phyloP scores from a whole-genome alignment of 2,888 invertebrate genomes.

The Pyrocoelia pectoralis region DNA sequence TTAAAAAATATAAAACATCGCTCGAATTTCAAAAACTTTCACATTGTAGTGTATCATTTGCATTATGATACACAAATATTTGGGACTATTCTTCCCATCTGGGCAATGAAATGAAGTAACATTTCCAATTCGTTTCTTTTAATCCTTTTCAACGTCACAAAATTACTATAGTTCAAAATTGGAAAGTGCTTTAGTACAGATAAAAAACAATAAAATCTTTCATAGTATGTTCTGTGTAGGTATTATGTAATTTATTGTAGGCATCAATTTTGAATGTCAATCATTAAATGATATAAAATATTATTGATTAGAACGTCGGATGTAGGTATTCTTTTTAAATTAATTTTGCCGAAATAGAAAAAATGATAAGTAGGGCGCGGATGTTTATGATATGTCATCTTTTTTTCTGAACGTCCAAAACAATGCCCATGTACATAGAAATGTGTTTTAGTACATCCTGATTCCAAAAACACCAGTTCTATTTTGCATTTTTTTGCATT shows the following conservation, averaged over 20 bases:
- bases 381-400: no score
- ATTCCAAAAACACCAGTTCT: no score
- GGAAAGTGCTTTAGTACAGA: neutral
- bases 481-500: no score
- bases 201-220: constrained; percentile 11
- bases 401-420: no score
- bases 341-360: constrained; percentile 9
- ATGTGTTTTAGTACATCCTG: no score
- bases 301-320: constrained; percentile 1
- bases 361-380: no score
- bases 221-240: neutral
- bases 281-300: constrained; percentile 10
- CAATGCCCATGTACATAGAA: no score
- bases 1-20: constrained; percentile 6
- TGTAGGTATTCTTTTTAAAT: neutral
- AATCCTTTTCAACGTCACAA: neutral
- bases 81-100: neutral
- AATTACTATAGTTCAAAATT: neutral
- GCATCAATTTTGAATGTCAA: constrained; percentile 7
- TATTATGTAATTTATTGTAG: constrained; percentile 7
- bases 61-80: neutral
- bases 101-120: neutral
- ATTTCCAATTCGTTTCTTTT: neutral
- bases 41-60: constrained; percentile 1
- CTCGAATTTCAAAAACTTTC: constrained; percentile 13